A percentile compares a stretch with the other conserved stretches of the same genome.
These are phyloP conservation scores for Myripristis jacobus DNA, from an alignment of 2,797 vertebrate genomes.

Conservation along the genomic window DNA sequence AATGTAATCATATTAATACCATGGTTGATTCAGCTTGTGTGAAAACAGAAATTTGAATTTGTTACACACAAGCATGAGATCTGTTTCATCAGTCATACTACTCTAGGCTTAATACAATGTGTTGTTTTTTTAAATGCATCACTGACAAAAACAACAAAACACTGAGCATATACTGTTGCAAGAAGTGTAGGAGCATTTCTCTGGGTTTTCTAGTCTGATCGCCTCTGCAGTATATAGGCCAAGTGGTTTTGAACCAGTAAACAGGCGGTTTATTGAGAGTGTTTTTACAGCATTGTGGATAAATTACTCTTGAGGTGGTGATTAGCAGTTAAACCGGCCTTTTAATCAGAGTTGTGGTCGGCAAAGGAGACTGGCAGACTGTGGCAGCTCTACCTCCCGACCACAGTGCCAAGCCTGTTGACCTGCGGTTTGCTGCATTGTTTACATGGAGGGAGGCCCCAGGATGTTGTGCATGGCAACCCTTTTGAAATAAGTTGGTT, in stretches of 20 bases:
- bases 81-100: background rate
- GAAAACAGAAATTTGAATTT: background rate
- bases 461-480: slow-evolving; percentile 38
- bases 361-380: slow-evolving; percentile 61
- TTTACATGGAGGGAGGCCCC: slow-evolving; percentile 58
- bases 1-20: background rate
- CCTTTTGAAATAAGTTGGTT: slow-evolving; percentile 43
- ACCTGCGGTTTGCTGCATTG: slow-evolving; percentile 43
- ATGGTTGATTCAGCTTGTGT: background rate
- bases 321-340: slow-evolving; percentile 54
- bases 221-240: slow-evolving; percentile 25
- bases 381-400: slow-evolving; percentile 57
- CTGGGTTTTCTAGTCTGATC: slow-evolving; percentile 5
- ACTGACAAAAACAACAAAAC: background rate
- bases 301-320: slow-evolving; percentile 49
- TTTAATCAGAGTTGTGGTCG: slow-evolving; percentile 70
- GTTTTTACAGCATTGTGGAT: slow-evolving; percentile 45
- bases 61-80: background rate
- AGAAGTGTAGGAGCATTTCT: background rate
- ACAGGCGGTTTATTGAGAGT: slow-evolving; percentile 44
- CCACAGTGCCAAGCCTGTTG: slow-evolving; percentile 45
- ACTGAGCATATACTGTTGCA: background rate
- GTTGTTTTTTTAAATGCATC: background rate
- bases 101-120: background rate
- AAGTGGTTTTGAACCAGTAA: slow-evolving; percentile 46